A percentile compares a stretch with the other conserved stretches of the same genome.
Evolutionary conservation across 2,888 invertebrate genomes (phyloP).

Genomic region (Spatulosminthurus flaviceps): DNA sequence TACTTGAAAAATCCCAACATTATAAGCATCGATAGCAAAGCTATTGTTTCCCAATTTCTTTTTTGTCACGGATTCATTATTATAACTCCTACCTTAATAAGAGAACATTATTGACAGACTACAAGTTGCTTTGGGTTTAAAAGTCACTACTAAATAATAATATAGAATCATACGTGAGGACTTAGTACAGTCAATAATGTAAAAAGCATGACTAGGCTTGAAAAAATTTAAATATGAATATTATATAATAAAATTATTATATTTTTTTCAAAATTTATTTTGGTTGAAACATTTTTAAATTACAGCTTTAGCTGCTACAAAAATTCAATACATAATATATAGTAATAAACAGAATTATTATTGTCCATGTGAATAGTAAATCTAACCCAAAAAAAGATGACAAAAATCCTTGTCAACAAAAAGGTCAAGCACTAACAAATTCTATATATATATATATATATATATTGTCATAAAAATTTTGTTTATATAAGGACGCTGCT

Average conservation of each 20-base stretch:
- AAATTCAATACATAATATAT: no score
- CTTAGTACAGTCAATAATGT: constrained; percentile 8
- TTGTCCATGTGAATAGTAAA: no score
- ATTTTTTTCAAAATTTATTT: background rate
- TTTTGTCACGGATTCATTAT: background rate
- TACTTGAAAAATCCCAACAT: background rate
- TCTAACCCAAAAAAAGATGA: no score
- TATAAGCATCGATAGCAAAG: background rate
- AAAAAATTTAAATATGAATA: constrained; percentile 12
- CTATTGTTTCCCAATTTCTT: background rate
- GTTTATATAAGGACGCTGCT: no score
- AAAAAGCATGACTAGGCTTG: constrained; percentile 33
- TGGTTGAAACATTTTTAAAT: no score
- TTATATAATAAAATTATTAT: no score
- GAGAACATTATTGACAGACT: constrained; percentile 24
- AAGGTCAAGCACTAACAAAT: no score
- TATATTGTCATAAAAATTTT: no score
- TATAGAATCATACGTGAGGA: constrained; percentile 1
- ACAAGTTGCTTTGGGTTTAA: constrained; percentile 20
- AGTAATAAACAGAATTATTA: no score
- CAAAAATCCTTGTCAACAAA: no score
- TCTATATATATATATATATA: no score
- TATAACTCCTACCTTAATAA: background rate
- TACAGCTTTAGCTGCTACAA: no score
- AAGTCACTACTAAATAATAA: constrained; percentile 19